Percentiles rank a stretch among this genome's conserved stretches.
These are phyloP conservation scores for Rhopalosiphum padi DNA, from an alignment of 1,140 invertebrate species.

Conservation along the genomic window DNA sequence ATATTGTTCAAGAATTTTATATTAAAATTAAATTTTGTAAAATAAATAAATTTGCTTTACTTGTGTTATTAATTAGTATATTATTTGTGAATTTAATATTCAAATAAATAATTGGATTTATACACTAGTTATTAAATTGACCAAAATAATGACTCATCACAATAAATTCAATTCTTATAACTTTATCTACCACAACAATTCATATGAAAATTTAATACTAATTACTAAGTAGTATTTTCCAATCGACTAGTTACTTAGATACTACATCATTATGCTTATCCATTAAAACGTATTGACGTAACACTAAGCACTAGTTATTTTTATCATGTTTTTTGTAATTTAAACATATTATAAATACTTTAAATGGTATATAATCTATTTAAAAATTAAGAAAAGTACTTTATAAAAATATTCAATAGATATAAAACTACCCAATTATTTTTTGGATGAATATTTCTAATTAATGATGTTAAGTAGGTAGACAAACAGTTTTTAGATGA, in stretches of 20 bases:
- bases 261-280: background rate
- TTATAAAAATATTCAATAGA: background rate
- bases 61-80: background rate
- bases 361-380: background rate
- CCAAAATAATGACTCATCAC: background rate
- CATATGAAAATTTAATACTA: background rate
- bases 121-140: background rate
- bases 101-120: background rate
- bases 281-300: background rate
- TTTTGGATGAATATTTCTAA: background rate
- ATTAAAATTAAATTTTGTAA: background rate
- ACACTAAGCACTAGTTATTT: background rate
- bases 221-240: background rate
- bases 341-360: background rate
- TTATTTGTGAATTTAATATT: background rate
- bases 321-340: background rate
- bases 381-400: background rate
- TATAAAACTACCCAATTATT: background rate
- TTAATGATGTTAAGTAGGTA: background rate
- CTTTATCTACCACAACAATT: background rate
- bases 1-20: background rate
- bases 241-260: background rate
- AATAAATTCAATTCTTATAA: background rate
- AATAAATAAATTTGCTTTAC: background rate
- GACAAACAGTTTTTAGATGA: background rate